Percentiles rank a stretch among this genome's conserved stretches.
Evolutionary conservation across 2,888 invertebrate species (phyloP).

Genomic region (Mesoligia furuncula): DNA sequence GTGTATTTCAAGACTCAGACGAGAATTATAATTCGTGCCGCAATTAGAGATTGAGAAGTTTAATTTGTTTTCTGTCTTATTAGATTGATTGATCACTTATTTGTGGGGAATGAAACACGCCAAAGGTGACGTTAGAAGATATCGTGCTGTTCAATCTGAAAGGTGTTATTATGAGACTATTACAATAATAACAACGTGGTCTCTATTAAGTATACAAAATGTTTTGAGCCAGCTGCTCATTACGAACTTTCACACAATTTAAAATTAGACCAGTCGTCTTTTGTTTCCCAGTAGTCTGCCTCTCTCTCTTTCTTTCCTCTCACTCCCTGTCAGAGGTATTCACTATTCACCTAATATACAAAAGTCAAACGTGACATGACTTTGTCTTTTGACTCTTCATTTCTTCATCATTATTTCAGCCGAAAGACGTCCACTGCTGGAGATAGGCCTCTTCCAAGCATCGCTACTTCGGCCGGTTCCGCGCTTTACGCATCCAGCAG

Average conservation of each 20-base stretch:
- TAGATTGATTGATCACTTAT: constrained; percentile 51
- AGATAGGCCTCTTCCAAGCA: neutral
- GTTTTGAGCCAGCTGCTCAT: no score
- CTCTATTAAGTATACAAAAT: neutral
- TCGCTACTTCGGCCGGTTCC: neutral
- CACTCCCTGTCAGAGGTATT: neutral
- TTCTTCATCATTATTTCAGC: neutral
- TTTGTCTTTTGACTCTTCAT: no score
- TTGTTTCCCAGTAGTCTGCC: neutral
- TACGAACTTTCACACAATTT: neutral
- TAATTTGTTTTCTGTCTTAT: constrained; percentile 64
- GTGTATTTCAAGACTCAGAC: constrained; percentile 72
- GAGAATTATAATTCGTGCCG: constrained; percentile 62
- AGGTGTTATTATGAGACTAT: constrained; percentile 23
- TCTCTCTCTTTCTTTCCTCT: neutral
- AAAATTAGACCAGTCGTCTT: neutral
- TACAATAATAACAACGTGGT: constrained; percentile 10
- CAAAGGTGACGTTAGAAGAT: constrained; percentile 41
- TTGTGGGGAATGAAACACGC: constrained; percentile 11
- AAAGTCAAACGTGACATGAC: neutral
- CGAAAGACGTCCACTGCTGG: neutral
- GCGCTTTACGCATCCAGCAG: neutral
- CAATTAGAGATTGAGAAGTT: constrained; percentile 56
- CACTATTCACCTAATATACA: neutral
- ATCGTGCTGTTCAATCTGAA: constrained; percentile 10